Evolutionary conservation across 2,888 invertebrate genomes (phyloP).

Genomic region (Melanophora roralis): DNA sequence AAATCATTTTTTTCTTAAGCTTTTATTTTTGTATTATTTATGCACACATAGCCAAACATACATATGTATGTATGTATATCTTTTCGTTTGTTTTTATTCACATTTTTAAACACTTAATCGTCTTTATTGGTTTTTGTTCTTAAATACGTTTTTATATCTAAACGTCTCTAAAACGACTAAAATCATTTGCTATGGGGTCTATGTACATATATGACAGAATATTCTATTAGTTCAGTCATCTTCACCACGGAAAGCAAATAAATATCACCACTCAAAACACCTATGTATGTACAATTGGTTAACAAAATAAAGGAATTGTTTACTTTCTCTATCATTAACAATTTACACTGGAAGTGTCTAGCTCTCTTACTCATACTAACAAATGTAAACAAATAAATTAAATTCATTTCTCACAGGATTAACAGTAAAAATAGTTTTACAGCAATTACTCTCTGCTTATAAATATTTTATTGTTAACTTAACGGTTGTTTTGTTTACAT

Average conservation of each 20-base stretch:
- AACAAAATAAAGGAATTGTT: not conserved
- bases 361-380: not conserved
- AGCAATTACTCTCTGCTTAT: constrained; percentile 22
- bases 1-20: not conserved
- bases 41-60: not conserved
- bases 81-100: not conserved
- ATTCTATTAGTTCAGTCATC: constrained; percentile 4
- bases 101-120: not conserved
- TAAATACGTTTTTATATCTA: constrained; percentile 45
- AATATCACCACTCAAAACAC: constrained; percentile 57
- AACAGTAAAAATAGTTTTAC: not conserved
- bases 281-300: constrained; percentile 16
- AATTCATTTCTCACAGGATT: constrained; percentile 22
- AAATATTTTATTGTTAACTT: constrained; percentile 2
- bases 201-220: not conserved
- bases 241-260: constrained; percentile 47
- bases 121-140: not conserved
- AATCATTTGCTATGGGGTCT: constrained; percentile 27
- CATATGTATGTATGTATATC: constrained; percentile 29
- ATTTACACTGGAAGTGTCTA: constrained; percentile 36
- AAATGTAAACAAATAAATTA: not conserved
- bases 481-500: constrained; percentile 29
- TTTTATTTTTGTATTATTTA: not conserved
- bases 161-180: constrained; percentile 54
- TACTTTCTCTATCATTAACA: not conserved